A percentile compares a stretch with the other conserved stretches of the same genome.
phyloP scores from a whole-genome alignment of 2,888 invertebrate genomes.

The Seira musarum region DNA sequence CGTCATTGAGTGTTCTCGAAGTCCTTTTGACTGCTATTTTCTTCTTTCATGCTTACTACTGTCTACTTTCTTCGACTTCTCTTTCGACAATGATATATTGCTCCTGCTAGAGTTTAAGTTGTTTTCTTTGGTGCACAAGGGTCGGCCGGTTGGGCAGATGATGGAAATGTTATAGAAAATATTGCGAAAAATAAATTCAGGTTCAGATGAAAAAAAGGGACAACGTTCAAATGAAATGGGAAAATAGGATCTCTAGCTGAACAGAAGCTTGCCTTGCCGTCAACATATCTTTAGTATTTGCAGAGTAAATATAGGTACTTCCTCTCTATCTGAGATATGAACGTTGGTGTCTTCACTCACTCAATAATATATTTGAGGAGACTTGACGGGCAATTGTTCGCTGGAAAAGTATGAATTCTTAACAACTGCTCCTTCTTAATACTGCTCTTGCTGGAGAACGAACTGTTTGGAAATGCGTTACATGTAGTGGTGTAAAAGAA shows the following conservation, averaged over 20 bases:
- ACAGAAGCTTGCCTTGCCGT: too few relatives aligned
- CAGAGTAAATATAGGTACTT: not conserved
- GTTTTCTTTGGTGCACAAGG: not conserved
- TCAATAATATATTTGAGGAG: not conserved
- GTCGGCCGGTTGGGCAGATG: not conserved
- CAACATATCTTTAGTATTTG: not conserved
- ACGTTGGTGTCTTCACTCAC: not conserved
- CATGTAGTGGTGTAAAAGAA: slow-evolving; percentile 24
- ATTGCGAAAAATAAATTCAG: not conserved
- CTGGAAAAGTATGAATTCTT: not conserved
- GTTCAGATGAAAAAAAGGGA: not conserved
- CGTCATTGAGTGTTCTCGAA: slow-evolving; percentile 36
- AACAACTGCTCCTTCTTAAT: not conserved
- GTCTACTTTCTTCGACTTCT: slow-evolving; percentile 16
- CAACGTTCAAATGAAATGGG: too few relatives aligned
- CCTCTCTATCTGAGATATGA: not conserved
- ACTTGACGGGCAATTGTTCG: not conserved
- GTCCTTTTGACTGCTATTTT: slow-evolving; percentile 38
- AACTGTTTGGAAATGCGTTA: slow-evolving; percentile 18
- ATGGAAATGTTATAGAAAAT: not conserved
- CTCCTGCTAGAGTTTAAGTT: slow-evolving; percentile 15
- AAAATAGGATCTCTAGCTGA: too few relatives aligned
- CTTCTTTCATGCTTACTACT: slow-evolving; percentile 32
- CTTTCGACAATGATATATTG: slow-evolving; percentile 48
- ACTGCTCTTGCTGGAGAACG: not conserved